A percentile compares a stretch with the other conserved stretches of the same genome.
phyloP scores from a whole-genome alignment of 2,888 invertebrate genomes.

The Thymelicus sylvestris region DNA sequence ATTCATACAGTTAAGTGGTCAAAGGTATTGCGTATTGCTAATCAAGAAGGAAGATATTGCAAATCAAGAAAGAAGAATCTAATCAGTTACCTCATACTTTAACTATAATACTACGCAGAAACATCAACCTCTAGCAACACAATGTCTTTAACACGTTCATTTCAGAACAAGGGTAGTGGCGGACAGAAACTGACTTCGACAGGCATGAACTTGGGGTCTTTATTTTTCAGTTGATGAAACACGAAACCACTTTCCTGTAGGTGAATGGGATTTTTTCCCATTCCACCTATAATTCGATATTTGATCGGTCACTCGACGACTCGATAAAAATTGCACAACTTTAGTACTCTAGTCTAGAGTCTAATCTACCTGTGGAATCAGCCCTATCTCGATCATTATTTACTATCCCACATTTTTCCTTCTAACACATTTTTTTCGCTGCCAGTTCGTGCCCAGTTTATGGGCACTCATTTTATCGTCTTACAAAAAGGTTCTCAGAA shows the following conservation, averaged over 20 bases:
- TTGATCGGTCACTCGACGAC: not conserved
- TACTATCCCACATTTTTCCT: conserved; percentile 14
- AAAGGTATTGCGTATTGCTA: too few relatives aligned
- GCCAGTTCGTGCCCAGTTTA: conserved; percentile 37
- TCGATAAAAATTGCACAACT: not conserved
- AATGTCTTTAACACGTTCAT: too few relatives aligned
- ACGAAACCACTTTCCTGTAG: not conserved
- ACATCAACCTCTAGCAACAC: too few relatives aligned
- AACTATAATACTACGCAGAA: too few relatives aligned
- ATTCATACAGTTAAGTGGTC: too few relatives aligned
- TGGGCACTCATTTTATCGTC: conserved; percentile 38
- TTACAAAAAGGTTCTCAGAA: conserved; percentile 35
- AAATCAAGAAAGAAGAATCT: too few relatives aligned
- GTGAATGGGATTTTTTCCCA: not conserved
- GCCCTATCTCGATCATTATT: conserved; percentile 8
- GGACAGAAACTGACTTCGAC: too few relatives aligned
- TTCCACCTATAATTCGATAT: too few relatives aligned
- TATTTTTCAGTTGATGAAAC: not conserved
- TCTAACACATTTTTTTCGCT: conserved; percentile 39
- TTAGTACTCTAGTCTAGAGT: conserved; percentile 18
- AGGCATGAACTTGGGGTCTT: not conserved
- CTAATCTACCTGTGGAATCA: conserved; percentile 15
- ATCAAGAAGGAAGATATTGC: too few relatives aligned
- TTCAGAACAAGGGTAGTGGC: too few relatives aligned
- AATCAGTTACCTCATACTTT: too few relatives aligned